A percentile compares a stretch with the other conserved stretches of the same genome.
Conservation (phyloP, 1,140 invertebrate species). For the Apocrypta bakeri region DNA sequence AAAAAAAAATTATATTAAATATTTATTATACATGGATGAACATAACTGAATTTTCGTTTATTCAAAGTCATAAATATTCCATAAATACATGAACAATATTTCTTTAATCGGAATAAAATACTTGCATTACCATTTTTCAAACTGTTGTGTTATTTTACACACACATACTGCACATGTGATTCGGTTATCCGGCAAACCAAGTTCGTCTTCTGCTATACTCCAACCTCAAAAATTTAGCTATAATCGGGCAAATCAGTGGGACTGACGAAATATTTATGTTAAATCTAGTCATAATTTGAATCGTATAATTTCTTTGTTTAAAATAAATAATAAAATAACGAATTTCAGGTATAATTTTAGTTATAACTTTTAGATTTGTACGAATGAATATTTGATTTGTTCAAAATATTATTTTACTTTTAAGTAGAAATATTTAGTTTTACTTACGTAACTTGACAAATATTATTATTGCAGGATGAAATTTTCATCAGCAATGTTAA, state of each 20-base stretch:
- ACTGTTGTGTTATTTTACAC: no score
- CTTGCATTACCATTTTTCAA: no score
- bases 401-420: neutral
- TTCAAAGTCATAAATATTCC: no score
- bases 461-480: slow-evolving; percentile 25
- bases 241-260: neutral
- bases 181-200: no score
- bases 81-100: no score
- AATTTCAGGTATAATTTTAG: neutral
- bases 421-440: neutral
- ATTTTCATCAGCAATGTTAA: neutral
- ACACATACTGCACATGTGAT: no score
- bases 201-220: neutral
- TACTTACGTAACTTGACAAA: neutral
- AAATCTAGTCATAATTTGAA: neutral
- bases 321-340: neutral
- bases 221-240: neutral
- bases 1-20: neutral
- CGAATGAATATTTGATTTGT: no score
- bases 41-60: neutral
- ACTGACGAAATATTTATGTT: neutral
- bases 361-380: no score
- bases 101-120: no score
- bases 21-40: neutral
- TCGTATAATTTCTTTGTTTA: neutral